Evolutionary conservation across 2,113 vertebrate genomes (phyloP), one percentile per base, ranked within the genome.

Genomic region (Zosterops borbonicus): DNA sequence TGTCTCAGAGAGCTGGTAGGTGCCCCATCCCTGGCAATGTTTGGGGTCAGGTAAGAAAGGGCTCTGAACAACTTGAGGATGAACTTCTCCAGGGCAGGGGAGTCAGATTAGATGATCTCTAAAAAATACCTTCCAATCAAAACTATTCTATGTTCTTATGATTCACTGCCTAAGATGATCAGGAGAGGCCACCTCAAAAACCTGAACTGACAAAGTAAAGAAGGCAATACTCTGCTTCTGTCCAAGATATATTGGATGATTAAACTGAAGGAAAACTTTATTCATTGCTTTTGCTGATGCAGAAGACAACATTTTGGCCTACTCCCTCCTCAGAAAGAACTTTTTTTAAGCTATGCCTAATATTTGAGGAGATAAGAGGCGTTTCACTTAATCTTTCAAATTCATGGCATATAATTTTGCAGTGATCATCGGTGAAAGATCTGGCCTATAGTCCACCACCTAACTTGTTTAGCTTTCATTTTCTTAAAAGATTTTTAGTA

Each of bases 231-330:
- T 87, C 25, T 82, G 74, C 56, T 92, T 95, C 67, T 77, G n/a
- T 67, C 39, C 68, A 77, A 93, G 56, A 88, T 67, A 74, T 18
- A 42, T 19, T 90, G 56, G 53, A 86, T 90, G 31, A 75, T 44
- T 74, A 73, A 68, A 56, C 9, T 5, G 28, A 81, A 94, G 56
- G 86, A 94, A 78, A 95, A 75, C 19, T 77, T 27, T 35, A 59
- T 96, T 89, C 65, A 74, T 83, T 96, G 64, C 39, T 92, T 68
- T 80, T 68, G 60, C 46, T 67, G 33, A 67, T 65, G 49, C 28
- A 65, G 79, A 29, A 95, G 33, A 91, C 42, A 94, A 52, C 28
- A 46, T 41, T 93, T 77, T 95, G 94, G 73, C 88, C 84, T 56
- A 46, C 33, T 81, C 39, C 17, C 52, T 76, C n/a, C 47, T 91